A percentile compares a stretch with the other conserved stretches of the same genome.
These are phyloP conservation scores for Amphiura filiformis DNA, from an alignment of 35 echinoderm and acorn worm genomes.

Conservation along the genomic window DNA sequence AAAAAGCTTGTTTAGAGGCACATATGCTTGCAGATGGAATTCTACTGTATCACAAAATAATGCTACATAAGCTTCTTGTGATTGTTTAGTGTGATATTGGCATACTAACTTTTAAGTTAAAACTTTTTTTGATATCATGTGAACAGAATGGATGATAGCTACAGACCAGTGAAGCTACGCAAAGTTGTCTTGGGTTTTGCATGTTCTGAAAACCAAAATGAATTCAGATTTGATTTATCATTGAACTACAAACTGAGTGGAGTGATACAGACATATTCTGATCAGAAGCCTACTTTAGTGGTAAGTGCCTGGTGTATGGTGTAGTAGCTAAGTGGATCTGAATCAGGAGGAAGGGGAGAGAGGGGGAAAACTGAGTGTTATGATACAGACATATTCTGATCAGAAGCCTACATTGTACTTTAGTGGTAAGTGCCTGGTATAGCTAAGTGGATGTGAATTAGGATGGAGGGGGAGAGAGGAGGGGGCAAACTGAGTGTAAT, in stretches of 20 bases:
- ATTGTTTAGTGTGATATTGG: too few species aligned
- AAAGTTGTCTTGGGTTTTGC: conserved; percentile 65
- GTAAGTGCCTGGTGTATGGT: too few species aligned
- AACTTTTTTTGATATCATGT: too few species aligned
- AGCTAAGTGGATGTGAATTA: too few species aligned
- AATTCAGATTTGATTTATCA: conserved; percentile 72
- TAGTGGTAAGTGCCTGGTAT: conserved; percentile 93
- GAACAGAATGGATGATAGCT: conserved; percentile 69
- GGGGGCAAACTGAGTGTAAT: conserved; percentile 71
- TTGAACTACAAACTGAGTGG: conserved; percentile 79
- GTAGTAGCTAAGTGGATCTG: too few species aligned
- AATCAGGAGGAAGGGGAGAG: too few species aligned
- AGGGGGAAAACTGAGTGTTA: conserved; percentile 64
- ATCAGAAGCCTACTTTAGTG: conserved; percentile 76
- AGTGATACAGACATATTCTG: conserved; percentile 70
- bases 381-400: conserved; percentile 72
- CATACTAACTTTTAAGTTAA: too few species aligned
- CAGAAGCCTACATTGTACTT: conserved; percentile 65
- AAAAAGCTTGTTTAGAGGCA: too few species aligned
- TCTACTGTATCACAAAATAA: too few species aligned
- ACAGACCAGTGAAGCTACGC: conserved; percentile 64
- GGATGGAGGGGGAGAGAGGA: too few species aligned
- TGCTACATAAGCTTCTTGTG: too few species aligned
- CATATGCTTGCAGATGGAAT: too few species aligned
- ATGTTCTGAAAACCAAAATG: conserved; percentile 53